Evolutionary conservation across 2,888 invertebrate genomes (phyloP).

Genomic region (Buathra laborator): DNA sequence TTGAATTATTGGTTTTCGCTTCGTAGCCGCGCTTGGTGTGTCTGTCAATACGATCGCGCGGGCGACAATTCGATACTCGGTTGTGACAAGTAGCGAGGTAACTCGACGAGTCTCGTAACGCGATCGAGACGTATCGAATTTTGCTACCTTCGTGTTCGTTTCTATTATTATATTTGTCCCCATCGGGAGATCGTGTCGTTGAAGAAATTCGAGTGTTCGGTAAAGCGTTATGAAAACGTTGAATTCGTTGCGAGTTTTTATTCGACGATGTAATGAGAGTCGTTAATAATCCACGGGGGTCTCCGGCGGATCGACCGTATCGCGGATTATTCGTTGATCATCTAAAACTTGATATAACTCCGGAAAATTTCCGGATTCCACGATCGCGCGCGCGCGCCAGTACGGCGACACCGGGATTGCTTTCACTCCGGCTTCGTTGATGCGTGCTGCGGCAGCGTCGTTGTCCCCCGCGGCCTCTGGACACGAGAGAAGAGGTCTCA

Average conservation of each 20-base stretch:
- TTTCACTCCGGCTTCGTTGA: slow-evolving; percentile 67
- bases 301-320: neutral
- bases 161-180: slow-evolving; percentile 8
- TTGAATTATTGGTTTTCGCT: neutral
- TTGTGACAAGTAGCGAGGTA: neutral
- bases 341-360: slow-evolving; percentile 12
- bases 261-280: neutral
- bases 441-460: slow-evolving; percentile 25
- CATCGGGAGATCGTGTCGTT: neutral
- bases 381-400: slow-evolving; percentile 32
- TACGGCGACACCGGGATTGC: slow-evolving; percentile 58
- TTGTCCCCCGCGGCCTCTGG: slow-evolving; percentile 20
- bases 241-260: neutral
- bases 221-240: neutral
- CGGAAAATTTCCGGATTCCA: slow-evolving; percentile 71
- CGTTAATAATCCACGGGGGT: neutral
- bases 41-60: neutral
- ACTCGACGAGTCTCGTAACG: slow-evolving; percentile 29
- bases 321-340: neutral
- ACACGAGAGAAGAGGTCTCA: slow-evolving; percentile 53
- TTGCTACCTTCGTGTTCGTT: neutral
- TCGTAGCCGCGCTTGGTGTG: neutral
- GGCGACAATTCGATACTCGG: neutral
- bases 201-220: neutral
- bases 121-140: slow-evolving; percentile 38